These are phyloP conservation scores for Pyrocephalus nanus DNA, from an alignment of 2,797 vertebrate genomes.

Conservation along the genomic window DNA sequence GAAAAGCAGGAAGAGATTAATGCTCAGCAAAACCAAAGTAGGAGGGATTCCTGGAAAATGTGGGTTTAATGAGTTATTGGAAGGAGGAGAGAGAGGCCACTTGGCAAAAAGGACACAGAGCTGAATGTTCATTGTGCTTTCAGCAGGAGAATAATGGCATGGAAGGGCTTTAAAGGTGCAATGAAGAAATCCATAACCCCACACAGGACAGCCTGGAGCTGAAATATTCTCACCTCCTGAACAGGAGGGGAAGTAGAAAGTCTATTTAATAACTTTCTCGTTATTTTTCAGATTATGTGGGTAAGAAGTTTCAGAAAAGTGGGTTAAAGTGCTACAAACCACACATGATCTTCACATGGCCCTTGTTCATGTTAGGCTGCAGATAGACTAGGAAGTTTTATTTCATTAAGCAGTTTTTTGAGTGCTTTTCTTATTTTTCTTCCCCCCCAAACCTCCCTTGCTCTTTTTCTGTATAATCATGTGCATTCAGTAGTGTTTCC, in stretches of 20 bases:
- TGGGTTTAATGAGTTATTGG: conserved; percentile 14
- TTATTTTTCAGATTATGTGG: neutral
- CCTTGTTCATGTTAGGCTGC: neutral
- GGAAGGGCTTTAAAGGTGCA: neutral
- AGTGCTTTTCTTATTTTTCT: neutral
- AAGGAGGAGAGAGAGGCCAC: neutral
- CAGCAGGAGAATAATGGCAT: neutral
- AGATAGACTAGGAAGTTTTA: neutral
- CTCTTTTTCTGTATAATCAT: neutral
- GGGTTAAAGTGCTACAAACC: neutral
- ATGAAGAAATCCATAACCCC: neutral
- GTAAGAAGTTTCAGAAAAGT: neutral
- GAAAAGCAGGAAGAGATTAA: conserved; percentile 13
- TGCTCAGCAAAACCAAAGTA: neutral
- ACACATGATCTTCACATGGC: neutral
- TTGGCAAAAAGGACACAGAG: neutral
- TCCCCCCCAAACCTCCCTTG: rapidly evolving
- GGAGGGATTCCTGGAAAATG: conserved; percentile 46
- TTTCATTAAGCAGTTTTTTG: neutral
- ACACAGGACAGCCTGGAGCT: neutral
- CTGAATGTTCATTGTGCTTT: neutral
- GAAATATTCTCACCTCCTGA: neutral
- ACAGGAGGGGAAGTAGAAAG: neutral
- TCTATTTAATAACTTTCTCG: neutral
- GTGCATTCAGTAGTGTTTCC: too few species aligned